Evolutionary conservation across 1,140 invertebrate species (phyloP).

Genomic region (Rhagoletis pomonella): DNA sequence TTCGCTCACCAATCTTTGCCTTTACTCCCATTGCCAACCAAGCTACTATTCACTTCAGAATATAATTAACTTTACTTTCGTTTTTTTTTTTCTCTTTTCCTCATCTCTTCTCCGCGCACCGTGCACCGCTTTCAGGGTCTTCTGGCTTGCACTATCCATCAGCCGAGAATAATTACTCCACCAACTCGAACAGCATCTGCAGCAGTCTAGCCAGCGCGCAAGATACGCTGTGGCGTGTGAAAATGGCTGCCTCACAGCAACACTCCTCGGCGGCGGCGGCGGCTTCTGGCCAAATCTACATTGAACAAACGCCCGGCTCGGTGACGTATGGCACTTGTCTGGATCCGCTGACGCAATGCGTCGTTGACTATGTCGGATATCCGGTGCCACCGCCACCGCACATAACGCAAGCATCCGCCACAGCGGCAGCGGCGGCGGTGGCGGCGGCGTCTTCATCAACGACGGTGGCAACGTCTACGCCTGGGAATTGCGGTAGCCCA

Average conservation of each 20-base stretch:
- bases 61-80: conserved; percentile 8
- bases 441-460: too few species aligned
- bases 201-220: conserved; percentile 76
- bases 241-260: conserved; percentile 83
- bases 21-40: not conserved
- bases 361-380: conserved; percentile 70
- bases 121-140: conserved; percentile 53
- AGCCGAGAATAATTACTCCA: conserved; percentile 86
- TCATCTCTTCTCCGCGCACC: not conserved
- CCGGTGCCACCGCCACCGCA: conserved; percentile 63
- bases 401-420: conserved; percentile 67
- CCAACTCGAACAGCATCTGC: conserved; percentile 81
- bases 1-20: not conserved
- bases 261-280: conserved; percentile 75
- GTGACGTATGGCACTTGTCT: conserved; percentile 57
- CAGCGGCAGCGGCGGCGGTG: conserved; percentile 46
- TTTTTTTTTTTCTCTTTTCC: not conserved
- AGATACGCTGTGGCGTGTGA: conserved; percentile 94
- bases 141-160: conserved; percentile 57
- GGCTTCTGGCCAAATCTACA: conserved; percentile 73
- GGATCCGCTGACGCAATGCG: conserved; percentile 57
- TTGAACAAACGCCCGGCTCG: conserved; percentile 69
- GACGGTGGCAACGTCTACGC: conserved; percentile 63
- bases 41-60: not conserved
- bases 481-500: conserved; percentile 61